Conservation (phyloP, 2,113 vertebrate species). For the Cettia cetti region DNA sequence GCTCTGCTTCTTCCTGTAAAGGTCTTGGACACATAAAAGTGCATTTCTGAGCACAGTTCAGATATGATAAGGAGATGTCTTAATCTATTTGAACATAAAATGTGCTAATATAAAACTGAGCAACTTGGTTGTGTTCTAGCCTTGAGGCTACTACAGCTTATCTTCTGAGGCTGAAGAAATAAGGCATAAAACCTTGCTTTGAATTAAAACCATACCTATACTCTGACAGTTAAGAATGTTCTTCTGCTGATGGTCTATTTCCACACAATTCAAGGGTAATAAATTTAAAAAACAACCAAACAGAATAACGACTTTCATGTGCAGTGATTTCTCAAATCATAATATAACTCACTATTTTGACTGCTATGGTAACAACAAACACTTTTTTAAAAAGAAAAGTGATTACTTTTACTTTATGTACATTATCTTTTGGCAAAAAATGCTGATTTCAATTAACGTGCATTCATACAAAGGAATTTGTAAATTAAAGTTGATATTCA, state of each 20-base stretch:
- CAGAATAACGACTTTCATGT: neutral
- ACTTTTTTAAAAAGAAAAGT: neutral
- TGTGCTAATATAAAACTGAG: neutral
- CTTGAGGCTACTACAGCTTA: neutral
- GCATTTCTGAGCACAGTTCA: neutral
- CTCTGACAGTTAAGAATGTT: neutral
- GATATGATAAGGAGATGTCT: neutral
- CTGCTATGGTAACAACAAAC: neutral
- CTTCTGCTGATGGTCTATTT: neutral
- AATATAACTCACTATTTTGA: neutral
- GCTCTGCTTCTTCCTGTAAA: neutral
- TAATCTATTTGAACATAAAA: neutral
- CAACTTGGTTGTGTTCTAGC: neutral
- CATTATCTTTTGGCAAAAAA: neutral
- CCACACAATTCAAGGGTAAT: neutral
- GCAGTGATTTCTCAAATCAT: neutral
- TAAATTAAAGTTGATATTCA: neutral
- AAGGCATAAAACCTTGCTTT: neutral
- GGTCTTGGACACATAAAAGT: neutral
- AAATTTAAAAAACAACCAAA: neutral
- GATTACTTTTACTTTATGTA: neutral
- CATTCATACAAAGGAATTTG: slow-evolving; percentile 20
- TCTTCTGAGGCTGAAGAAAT: neutral
- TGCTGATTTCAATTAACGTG: neutral
- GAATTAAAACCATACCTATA: neutral